Base-by-base conservation (phyloP, 53 echinoderm and acorn worm species). In the Apostichopus leukothele region DNA sequence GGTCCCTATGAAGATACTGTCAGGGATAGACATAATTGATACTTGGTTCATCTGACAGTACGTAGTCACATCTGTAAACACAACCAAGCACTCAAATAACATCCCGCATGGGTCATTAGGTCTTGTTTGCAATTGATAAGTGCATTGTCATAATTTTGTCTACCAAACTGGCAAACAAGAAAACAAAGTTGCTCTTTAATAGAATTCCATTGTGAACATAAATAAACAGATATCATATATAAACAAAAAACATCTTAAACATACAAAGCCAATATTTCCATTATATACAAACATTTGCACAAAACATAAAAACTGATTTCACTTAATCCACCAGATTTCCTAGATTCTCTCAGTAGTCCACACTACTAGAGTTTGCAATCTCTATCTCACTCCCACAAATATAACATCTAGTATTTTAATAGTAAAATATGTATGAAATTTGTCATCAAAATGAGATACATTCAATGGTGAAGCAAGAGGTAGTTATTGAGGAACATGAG, bases 221-320 rank as follows among this genome's bases (percentile, higher is more conserved):
- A 63, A 63, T 13, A 13, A 63, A 63, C 16, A 16, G 63, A 63
- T 63, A 63, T 63, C 63, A 63, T 63, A 13, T 63, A 16, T 63
- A 63, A 11, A 63, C 63, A 63, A 63, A 39, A 63, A 63, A 63
- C 63, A 63, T 63, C 79, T 79, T 79, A 79, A 52, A 79, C 79
- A 79, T 79, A 53, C 53, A 79, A 51, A 79, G 19, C 51, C 51
- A 79, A 79, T 53, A 79, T 79, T 79, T 79, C 79, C 53, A 79
- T 79, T 79, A 79, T 79, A 79, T 79, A 79, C 79, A 79, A 79
- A 79, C 51, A 50, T 52, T n/a, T n/a, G 79, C 79, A 79, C 79
- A 79, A 79, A 51, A 78, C 39, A 78, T 50, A 51, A 52, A 79
- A 63, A 39, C 39, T 3, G 39, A 39, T 39, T 39, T 39, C 63